Evolutionary conservation across 2,113 vertebrate species (phyloP).

Genomic region (Podocnemis expansa): DNA sequence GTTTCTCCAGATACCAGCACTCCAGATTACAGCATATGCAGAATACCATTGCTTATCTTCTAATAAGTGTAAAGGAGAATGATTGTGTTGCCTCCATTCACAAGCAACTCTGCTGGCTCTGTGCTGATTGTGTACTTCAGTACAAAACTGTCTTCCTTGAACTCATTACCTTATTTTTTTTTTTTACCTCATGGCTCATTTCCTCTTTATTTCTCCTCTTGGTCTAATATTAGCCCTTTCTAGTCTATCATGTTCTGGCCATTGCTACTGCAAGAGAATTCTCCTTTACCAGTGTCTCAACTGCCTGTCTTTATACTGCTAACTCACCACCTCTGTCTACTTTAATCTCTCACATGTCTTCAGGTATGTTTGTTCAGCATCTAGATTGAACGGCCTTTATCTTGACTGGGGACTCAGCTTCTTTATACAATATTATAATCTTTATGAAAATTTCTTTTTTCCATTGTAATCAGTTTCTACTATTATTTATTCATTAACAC

Average conservation of each 20-base stretch:
- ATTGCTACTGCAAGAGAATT: not conserved
- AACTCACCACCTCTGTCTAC: not conserved
- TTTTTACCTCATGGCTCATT: not conserved
- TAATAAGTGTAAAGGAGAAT: not conserved
- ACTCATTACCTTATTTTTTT: not conserved
- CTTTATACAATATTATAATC: not conserved
- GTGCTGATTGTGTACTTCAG: not conserved
- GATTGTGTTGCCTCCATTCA: not conserved
- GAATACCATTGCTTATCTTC: not conserved
- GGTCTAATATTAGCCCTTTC: not conserved
- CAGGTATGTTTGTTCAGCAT: not conserved
- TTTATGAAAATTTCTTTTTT: not conserved
- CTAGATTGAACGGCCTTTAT: no score
- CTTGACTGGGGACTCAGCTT: no score
- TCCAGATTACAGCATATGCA: not conserved
- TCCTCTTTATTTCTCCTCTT: accelerated
- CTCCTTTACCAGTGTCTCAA: not conserved
- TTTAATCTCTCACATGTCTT: not conserved
- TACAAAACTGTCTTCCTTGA: not conserved
- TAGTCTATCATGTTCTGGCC: not conserved
- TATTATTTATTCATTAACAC: not conserved
- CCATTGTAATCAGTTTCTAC: not conserved
- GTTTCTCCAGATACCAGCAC: not conserved
- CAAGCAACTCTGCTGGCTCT: not conserved
- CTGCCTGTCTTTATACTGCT: not conserved